Conservation (phyloP, 2,113 vertebrate genomes). For the Periophthalmodon schlosseri region DNA sequence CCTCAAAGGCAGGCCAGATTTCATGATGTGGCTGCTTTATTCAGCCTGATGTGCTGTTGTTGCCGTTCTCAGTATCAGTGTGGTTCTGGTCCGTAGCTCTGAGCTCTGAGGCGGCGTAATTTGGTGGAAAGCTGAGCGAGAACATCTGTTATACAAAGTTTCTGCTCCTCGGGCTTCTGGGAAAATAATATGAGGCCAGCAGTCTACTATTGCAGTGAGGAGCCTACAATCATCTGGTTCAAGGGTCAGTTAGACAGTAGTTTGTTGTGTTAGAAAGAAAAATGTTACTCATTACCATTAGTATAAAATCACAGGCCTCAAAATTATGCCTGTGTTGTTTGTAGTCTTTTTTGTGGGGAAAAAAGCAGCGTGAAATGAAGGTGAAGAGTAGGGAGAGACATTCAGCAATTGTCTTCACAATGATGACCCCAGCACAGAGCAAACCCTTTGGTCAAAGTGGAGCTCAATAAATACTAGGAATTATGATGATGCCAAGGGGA, state of each 20-base stretch:
- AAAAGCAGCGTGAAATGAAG: not conserved
- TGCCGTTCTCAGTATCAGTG: conserved; percentile 62
- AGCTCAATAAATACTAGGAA: no score
- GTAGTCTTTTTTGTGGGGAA: not conserved
- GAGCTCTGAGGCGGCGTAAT: conserved; percentile 60
- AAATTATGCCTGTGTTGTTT: not conserved
- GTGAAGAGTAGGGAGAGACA: not conserved
- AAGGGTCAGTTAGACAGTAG: not conserved
- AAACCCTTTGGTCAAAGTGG: no score
- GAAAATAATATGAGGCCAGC: conserved; percentile 37
- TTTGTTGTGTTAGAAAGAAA: not conserved
- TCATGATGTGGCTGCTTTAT: conserved; percentile 66
- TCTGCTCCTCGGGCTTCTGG: conserved; percentile 46
- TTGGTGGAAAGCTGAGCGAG: conserved; percentile 67
- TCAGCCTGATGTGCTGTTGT: conserved; percentile 64
- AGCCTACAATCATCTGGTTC: not conserved
- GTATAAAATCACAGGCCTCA: not conserved
- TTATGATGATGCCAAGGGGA: no score
- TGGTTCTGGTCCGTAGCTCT: conserved; percentile 54
- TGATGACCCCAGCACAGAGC: no score
- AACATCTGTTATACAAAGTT: conserved; percentile 76
- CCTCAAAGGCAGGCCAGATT: conserved; percentile 67
- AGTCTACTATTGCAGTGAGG: conserved; percentile 3
- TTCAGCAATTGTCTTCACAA: not conserved
- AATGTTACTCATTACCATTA: not conserved